These are phyloP conservation scores for Drosophila eohydei DNA, from an alignment of 2,888 invertebrate genomes.

Conservation along the genomic window DNA sequence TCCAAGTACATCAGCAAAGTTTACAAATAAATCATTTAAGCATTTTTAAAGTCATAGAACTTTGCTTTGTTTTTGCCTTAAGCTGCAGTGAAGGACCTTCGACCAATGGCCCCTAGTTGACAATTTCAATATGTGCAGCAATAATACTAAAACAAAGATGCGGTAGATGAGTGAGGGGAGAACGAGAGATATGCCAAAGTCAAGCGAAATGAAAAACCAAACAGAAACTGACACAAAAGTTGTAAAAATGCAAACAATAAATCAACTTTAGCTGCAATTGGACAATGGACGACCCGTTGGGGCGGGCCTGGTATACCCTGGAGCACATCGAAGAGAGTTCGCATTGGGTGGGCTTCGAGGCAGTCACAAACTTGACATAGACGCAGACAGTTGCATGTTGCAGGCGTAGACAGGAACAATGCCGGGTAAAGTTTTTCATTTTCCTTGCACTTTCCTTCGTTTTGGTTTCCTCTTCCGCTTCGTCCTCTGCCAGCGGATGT, in stretches of 20 bases:
- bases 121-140: slow-evolving; percentile 46
- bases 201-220: slow-evolving; percentile 59
- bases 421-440: slow-evolving; percentile 49
- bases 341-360: background rate
- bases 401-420: slow-evolving; percentile 46
- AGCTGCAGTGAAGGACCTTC: slow-evolving; percentile 39
- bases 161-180: background rate
- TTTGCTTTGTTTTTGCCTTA: slow-evolving; percentile 4
- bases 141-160: slow-evolving; percentile 32
- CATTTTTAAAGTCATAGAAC: slow-evolving; percentile 48
- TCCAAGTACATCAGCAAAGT: slow-evolving; percentile 3
- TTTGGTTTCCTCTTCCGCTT: background rate
- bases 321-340: slow-evolving; percentile 1
- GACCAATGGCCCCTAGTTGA: slow-evolving; percentile 27
- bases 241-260: slow-evolving; percentile 60
- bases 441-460: slow-evolving; percentile 7
- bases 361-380: slow-evolving; percentile 18
- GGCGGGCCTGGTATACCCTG: background rate
- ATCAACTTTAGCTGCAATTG: slow-evolving; percentile 61
- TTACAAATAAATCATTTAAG: slow-evolving; percentile 39
- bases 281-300: slow-evolving; percentile 15
- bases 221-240: slow-evolving; percentile 60
- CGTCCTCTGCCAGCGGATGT: slow-evolving; percentile 40
- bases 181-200: slow-evolving; percentile 32
- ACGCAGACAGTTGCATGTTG: slow-evolving; percentile 37